Conservation (phyloP, 2,113 vertebrate genomes). For the Camarhynchus parvulus region DNA sequence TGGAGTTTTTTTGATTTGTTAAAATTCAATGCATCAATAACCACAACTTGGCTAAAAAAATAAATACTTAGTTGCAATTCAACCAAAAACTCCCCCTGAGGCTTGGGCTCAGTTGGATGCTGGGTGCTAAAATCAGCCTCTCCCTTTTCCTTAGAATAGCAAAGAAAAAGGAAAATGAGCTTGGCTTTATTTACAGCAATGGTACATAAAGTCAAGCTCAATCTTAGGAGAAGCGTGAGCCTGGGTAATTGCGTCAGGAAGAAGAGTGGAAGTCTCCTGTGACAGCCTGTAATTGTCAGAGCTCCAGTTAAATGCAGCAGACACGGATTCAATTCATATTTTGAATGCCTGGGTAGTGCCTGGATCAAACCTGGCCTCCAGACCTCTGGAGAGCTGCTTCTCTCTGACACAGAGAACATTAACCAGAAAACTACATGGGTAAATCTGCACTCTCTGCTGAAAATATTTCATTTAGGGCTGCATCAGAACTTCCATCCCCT, state of each 20-base stretch:
- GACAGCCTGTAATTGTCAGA: slow-evolving; percentile 20
- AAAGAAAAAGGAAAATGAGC: background rate
- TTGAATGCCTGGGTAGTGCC: background rate
- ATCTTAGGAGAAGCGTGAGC: background rate
- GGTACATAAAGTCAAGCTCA: background rate
- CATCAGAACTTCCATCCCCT: background rate
- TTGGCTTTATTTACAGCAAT: slow-evolving; percentile 22
- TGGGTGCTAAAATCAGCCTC: background rate
- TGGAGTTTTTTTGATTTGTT: background rate
- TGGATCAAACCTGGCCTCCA: background rate
- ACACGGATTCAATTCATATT: background rate
- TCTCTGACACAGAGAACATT: background rate
- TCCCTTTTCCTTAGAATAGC: background rate
- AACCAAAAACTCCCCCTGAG: background rate
- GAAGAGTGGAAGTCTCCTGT: slow-evolving; percentile 1
- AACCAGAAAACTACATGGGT: background rate
- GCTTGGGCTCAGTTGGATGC: background rate
- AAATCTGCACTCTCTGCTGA: background rate
- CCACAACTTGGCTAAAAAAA: background rate
- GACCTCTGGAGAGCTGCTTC: background rate
- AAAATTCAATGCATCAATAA: background rate
- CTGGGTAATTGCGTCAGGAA: slow-evolving; percentile 14
- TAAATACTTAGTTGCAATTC: background rate
- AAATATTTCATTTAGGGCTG: background rate
- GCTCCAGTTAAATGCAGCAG: background rate